Percentiles rank a stretch among this genome's conserved stretches.
phyloP scores from a whole-genome alignment of 2,888 invertebrate species.

The Drosophila cognata region DNA sequence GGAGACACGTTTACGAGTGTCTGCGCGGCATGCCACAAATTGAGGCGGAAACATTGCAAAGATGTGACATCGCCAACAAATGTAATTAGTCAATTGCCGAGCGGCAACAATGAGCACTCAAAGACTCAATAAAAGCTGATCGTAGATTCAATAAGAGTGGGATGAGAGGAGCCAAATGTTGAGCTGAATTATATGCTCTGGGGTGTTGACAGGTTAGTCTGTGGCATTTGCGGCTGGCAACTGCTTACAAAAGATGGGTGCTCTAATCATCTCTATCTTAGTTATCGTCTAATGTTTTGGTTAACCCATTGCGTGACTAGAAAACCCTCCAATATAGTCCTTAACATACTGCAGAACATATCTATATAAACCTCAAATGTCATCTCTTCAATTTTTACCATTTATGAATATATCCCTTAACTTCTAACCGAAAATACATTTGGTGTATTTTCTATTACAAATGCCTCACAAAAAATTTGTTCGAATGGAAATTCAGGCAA shows the following conservation, averaged over 20 bases:
- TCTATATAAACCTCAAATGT: not conserved
- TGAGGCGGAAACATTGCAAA: conserved; percentile 10
- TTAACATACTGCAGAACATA: not conserved
- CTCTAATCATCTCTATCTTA: conserved; percentile 14
- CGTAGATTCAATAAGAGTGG: not conserved
- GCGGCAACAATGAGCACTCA: conserved; percentile 43
- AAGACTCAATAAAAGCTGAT: conserved; percentile 3
- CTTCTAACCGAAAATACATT: not conserved
- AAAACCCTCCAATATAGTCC: not conserved
- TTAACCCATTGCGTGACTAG: not conserved
- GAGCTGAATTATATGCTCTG: not conserved
- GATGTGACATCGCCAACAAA: conserved; percentile 14
- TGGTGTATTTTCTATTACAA: conserved; percentile 2
- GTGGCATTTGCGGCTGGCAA: conserved; percentile 54
- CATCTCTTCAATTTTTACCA: not conserved
- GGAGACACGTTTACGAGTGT: not conserved
- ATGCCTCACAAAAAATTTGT: not conserved
- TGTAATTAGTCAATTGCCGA: conserved; percentile 40
- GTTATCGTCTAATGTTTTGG: not conserved
- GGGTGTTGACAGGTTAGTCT: conserved; percentile 30
- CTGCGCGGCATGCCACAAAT: conserved; percentile 36
- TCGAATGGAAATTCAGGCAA: conserved; percentile 38
- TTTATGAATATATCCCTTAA: not conserved
- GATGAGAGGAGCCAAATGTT: not conserved
- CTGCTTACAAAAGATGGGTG: conserved; percentile 30